These are phyloP conservation scores for Corticium candelabrum DNA, from an alignment of 37 sponge, comb jelly and placozoan genomes.

Conservation along the genomic window DNA sequence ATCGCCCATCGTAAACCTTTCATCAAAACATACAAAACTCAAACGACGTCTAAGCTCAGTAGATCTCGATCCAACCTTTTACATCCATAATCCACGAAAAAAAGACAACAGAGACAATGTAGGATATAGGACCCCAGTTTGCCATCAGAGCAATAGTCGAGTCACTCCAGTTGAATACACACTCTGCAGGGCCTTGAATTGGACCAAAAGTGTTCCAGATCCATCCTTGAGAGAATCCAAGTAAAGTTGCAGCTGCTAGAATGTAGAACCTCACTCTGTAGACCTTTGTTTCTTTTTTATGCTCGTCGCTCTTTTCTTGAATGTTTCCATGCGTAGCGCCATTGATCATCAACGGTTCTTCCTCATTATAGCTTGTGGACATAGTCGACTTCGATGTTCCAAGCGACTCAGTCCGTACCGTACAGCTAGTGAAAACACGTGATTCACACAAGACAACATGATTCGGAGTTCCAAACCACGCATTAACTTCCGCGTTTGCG, in stretches of 20 bases:
- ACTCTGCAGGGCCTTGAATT: constrained; percentile 1
- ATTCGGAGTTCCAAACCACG: no score
- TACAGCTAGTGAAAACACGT: no score
- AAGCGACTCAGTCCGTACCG: no score
- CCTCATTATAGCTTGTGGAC: no score
- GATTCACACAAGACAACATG: no score
- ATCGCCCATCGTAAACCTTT: not conserved
- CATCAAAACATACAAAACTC: not conserved
- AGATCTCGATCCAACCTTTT: not conserved
- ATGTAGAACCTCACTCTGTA: not conserved
- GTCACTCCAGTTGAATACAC: constrained; percentile 9
- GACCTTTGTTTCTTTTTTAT: not conserved
- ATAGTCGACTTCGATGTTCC: no score
- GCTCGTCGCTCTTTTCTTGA: no score
- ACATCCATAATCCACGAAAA: constrained; percentile 10
- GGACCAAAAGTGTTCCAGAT: constrained; percentile 23
- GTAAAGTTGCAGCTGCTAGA: not conserved
- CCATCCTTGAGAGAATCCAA: constrained; percentile 3
- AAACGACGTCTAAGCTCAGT: not conserved
- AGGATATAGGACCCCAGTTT: constrained; percentile 13
- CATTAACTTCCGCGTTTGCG: no score
- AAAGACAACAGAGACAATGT: not conserved
- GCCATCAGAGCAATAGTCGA: constrained; percentile 13
- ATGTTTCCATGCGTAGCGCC: no score
- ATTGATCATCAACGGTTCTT: no score